Conservation (phyloP, 37 sponge, comb jelly and placozoan genomes). For the Tethya wilhelma region DNA sequence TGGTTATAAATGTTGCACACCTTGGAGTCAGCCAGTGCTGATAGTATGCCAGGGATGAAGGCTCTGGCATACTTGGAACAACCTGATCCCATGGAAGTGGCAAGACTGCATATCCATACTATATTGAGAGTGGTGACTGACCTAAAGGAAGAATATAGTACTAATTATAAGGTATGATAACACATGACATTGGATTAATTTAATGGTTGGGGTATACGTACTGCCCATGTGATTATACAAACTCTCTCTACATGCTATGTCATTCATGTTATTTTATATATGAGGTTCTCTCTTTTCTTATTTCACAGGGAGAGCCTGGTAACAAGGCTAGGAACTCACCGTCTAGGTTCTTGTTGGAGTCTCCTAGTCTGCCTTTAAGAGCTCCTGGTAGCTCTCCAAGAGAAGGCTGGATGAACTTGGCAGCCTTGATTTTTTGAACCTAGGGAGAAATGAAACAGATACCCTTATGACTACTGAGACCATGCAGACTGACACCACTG, state of each 20-base stretch:
- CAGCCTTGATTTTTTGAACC: conserved; percentile 61
- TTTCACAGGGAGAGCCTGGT: no score
- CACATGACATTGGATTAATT: no score
- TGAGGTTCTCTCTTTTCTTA: not conserved
- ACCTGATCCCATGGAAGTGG: conserved; percentile 78
- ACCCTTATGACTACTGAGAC: no score
- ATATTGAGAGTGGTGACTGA: conserved; percentile 77
- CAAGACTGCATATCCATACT: conserved; percentile 54
- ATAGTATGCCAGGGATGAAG: conserved; percentile 56
- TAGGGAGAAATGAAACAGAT: no score
- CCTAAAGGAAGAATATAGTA: no score
- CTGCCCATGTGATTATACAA: no score
- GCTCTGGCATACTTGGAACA: conserved; percentile 41
- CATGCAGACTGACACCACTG: no score
- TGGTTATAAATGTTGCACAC: no score
- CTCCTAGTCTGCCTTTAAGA: conserved; percentile 77
- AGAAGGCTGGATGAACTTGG: conserved; percentile 84
- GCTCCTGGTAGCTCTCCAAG: conserved; percentile 86
- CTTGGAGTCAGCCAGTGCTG: conserved; percentile 69
- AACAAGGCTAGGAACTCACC: no score
- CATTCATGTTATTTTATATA: not conserved
- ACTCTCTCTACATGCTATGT: no score
- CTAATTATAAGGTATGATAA: no score
- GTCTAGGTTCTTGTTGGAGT: conserved; percentile 93
- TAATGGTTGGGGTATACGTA: no score